A percentile compares a stretch with the other conserved stretches of the same genome.
Evolutionary conservation across 2,888 invertebrate genomes (phyloP).

Genomic region (Elysia crispata): DNA sequence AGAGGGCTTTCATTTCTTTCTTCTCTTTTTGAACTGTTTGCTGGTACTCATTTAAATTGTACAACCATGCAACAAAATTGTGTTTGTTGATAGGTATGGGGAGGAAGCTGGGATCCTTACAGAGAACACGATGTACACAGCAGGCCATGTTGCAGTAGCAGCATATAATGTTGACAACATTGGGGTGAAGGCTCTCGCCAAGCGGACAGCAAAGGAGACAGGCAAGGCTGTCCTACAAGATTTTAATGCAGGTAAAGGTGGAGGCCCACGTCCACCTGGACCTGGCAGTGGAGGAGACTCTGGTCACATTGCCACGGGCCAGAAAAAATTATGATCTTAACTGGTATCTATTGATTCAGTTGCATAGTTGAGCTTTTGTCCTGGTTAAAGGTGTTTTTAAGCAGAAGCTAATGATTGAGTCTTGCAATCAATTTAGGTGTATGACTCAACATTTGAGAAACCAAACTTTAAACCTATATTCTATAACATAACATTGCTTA

Average conservation of each 20-base stretch:
- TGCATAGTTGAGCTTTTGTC: too few species aligned
- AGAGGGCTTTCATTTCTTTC: neutral
- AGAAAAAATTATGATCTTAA: too few species aligned
- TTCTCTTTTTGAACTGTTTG: neutral
- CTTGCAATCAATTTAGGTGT: too few species aligned
- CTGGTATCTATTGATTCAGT: too few species aligned
- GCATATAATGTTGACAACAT: conserved; percentile 83
- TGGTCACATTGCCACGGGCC: too few species aligned
- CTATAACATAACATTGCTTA: too few species aligned
- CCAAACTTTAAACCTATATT: too few species aligned
- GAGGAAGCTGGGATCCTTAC: conserved; percentile 83
- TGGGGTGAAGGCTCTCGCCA: conserved; percentile 82
- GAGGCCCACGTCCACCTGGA: too few species aligned
- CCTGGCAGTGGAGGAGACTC: too few species aligned
- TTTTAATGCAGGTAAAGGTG: conserved; percentile 46
- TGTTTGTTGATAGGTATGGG: conserved; percentile 82
- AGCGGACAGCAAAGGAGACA: conserved; percentile 73
- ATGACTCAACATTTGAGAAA: too few species aligned
- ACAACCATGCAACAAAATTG: neutral
- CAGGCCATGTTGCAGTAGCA: conserved; percentile 84
- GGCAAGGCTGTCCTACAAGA: conserved; percentile 69
- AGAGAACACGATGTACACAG: conserved; percentile 83
- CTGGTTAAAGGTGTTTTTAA: too few species aligned
- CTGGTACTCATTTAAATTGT: neutral
- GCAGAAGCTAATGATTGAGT: too few species aligned